Percentiles rank a stretch among this genome's conserved stretches.
Conservation (phyloP, 1,140 invertebrate genomes). For the Xylocopa sonorina region DNA sequence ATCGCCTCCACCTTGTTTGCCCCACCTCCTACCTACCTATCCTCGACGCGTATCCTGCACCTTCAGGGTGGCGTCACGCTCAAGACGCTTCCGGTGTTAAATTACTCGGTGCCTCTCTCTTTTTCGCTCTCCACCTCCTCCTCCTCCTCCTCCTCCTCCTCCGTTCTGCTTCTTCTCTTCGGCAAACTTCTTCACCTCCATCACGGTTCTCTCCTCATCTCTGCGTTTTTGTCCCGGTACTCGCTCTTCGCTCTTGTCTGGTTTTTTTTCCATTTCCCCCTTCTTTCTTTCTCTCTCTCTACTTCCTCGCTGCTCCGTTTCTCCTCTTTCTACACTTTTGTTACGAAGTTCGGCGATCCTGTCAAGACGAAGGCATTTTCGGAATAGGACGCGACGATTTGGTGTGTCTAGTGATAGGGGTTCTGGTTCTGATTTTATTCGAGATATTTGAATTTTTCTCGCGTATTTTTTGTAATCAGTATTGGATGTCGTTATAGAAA, state of each 20-base stretch:
- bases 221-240: conserved; percentile 42
- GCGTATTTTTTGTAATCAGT: no score
- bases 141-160: conserved; percentile 7
- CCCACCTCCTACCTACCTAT: conserved; percentile 73
- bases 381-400: no score
- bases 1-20: conserved; percentile 67
- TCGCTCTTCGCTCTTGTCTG: conserved; percentile 35
- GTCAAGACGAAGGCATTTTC: no score
- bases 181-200: conserved; percentile 57
- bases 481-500: no score
- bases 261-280: neutral
- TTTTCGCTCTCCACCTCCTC: conserved; percentile 51
- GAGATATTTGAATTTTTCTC: no score
- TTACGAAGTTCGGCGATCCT: conserved; percentile 17
- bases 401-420: no score
- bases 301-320: conserved; percentile 45
- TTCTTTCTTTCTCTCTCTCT: conserved; percentile 3
- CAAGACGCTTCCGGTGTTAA: conserved; percentile 82
- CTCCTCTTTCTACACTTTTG: conserved; percentile 50
- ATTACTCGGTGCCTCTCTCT: conserved; percentile 75
- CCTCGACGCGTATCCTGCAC: conserved; percentile 79
- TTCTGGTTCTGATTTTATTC: no score
- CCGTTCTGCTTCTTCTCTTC: conserved; percentile 27
- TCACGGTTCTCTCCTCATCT: conserved; percentile 28
- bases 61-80: conserved; percentile 82